These are phyloP conservation scores for Pluvianellus socialis DNA, from an alignment of 2,113 vertebrate species.

Conservation along the genomic window DNA sequence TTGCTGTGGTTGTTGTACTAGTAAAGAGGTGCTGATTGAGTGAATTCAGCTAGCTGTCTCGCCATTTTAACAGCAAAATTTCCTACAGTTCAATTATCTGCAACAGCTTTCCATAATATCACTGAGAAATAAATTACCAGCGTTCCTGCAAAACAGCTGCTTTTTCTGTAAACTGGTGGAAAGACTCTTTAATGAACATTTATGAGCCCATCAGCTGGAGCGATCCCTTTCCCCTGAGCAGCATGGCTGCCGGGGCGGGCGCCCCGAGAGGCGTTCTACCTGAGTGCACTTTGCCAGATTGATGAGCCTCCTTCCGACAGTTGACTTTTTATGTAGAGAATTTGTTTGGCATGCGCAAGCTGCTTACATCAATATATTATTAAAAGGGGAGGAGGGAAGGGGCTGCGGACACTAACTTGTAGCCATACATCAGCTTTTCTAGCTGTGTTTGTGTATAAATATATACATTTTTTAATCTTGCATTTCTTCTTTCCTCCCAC, in stretches of 20 bases:
- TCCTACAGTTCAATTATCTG: slow-evolving; percentile 20
- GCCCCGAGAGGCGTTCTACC: slow-evolving; percentile 73
- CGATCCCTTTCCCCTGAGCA: slow-evolving; percentile 33
- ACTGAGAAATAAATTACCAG: slow-evolving; percentile 74
- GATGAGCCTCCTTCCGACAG: slow-evolving; percentile 83
- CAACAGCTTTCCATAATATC: slow-evolving; percentile 72
- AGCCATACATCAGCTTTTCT: neutral
- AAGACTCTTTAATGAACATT: slow-evolving; percentile 76
- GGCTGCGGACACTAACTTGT: neutral
- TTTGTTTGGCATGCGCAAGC: slow-evolving; percentile 82
- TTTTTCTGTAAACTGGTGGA: slow-evolving; percentile 72
- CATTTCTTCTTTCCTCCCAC: neutral
- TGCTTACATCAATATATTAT: slow-evolving; percentile 79
- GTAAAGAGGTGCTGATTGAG: neutral
- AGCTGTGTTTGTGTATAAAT: neutral
- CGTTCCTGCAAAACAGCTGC: slow-evolving; percentile 47
- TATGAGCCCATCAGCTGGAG: slow-evolving; percentile 40
- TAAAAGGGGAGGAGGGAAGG: slow-evolving; percentile 70
- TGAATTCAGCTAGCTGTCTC: neutral
- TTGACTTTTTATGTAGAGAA: slow-evolving; percentile 84
- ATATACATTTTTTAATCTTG: neutral
- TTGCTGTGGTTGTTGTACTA: neutral
- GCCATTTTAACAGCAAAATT: neutral
- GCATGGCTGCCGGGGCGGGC: slow-evolving; percentile 37
- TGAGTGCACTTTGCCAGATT: slow-evolving; percentile 74